Conservation (phyloP, 2,888 invertebrate genomes). For the Drosophila conformis region DNA sequence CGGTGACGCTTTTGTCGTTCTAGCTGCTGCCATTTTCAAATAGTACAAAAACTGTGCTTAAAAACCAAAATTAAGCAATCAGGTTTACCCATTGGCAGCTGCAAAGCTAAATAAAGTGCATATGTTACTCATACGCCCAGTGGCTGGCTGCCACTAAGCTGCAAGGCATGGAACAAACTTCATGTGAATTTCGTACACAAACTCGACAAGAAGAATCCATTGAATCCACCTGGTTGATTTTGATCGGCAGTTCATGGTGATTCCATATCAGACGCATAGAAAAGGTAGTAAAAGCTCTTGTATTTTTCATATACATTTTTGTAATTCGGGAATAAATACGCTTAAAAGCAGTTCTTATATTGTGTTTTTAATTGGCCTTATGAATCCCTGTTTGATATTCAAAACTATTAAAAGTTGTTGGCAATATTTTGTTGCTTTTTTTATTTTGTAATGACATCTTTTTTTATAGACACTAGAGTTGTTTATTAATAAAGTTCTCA, state of each 20-base stretch:
- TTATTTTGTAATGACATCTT: neutral
- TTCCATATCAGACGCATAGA: neutral
- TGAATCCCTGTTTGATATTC: neutral
- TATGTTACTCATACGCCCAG: slow-evolving; percentile 51
- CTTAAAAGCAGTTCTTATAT: neutral
- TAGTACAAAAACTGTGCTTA: slow-evolving; percentile 34
- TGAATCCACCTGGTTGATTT: neutral
- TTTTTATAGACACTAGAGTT: neutral
- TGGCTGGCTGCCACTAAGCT: neutral
- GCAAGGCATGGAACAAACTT: neutral
- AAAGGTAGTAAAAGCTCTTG: neutral
- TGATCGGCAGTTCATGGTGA: neutral
- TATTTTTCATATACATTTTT: neutral
- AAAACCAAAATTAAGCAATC: slow-evolving; percentile 51
- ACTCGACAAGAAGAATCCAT: slow-evolving; percentile 3
- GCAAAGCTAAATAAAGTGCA: slow-evolving; percentile 37
- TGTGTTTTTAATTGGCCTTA: neutral
- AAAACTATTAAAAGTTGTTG: neutral
- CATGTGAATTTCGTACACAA: neutral
- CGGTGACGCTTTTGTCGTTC: slow-evolving; percentile 30
- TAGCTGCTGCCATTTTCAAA: slow-evolving; percentile 17
- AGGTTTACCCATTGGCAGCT: slow-evolving; percentile 4
- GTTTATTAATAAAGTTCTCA: slow-evolving; percentile 19
- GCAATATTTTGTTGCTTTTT: neutral
- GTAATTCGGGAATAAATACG: neutral